Percentiles rank a stretch among this genome's conserved stretches.
Evolutionary conservation across 2,797 vertebrate genomes (phyloP).

Genomic region (Holocentrus rufus): DNA sequence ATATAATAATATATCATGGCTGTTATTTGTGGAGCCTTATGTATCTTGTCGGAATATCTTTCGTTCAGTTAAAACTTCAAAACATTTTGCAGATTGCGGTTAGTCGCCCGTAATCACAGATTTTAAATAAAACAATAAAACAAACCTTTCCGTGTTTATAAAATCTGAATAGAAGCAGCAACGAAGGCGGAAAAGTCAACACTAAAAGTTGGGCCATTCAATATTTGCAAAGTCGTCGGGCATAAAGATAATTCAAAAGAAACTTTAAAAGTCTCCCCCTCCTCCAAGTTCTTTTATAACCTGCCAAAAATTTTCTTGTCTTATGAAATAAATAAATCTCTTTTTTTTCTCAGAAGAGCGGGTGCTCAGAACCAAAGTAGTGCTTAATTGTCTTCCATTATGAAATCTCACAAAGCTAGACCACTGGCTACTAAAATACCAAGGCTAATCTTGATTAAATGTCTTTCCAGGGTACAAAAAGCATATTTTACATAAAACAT

Average conservation of each 20-base stretch:
- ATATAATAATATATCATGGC: too few species aligned
- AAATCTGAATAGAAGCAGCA: background rate
- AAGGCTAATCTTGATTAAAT: slow-evolving; percentile 83
- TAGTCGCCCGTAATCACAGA: background rate
- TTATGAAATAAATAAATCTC: slow-evolving; percentile 51
- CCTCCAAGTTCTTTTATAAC: slow-evolving; percentile 48
- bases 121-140: background rate
- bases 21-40: too few species aligned
- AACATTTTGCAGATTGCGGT: too few species aligned
- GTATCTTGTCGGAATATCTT: background rate
- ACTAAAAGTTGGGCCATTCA: background rate
- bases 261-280: slow-evolving; percentile 20
- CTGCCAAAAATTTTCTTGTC: slow-evolving; percentile 43
- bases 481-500: slow-evolving; percentile 82
- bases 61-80: background rate
- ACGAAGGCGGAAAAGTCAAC: too few species aligned
- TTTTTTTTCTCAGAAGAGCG: slow-evolving; percentile 63
- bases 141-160: background rate
- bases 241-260: background rate
- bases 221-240: background rate
- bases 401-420: slow-evolving; percentile 75
- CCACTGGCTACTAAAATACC: slow-evolving; percentile 80
- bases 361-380: slow-evolving; percentile 63
- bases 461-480: slow-evolving; percentile 75
- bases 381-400: slow-evolving; percentile 79